Percentiles rank a stretch among this genome's conserved stretches.
phyloP scores from a whole-genome alignment of 2,888 invertebrate genomes.

The Lysandra bellargus region DNA sequence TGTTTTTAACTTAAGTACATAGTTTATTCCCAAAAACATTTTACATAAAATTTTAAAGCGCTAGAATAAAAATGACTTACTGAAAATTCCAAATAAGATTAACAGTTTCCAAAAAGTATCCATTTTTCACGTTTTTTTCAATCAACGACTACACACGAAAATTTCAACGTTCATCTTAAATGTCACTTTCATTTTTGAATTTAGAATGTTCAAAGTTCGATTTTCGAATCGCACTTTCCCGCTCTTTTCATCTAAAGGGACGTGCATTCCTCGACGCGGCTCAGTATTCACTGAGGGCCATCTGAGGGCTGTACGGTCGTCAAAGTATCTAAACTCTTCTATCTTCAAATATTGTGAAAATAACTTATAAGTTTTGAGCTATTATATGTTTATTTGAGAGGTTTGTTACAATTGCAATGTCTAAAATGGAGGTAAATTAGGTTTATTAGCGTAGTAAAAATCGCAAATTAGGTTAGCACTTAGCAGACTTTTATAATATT shows the following conservation, averaged over 20 bases:
- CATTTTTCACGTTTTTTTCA: conserved; percentile 34
- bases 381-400: too few species aligned
- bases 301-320: conserved; percentile 40
- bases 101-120: conserved; percentile 36
- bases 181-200: conserved; percentile 35
- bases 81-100: conserved; percentile 20
- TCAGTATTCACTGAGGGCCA: conserved; percentile 44
- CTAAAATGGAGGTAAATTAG: too few species aligned
- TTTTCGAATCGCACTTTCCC: conserved; percentile 47
- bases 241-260: conserved; percentile 43
- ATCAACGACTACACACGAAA: not conserved
- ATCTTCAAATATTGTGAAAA: not conserved
- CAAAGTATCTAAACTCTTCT: not conserved
- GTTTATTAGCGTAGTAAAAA: too few species aligned
- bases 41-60: too few species aligned
- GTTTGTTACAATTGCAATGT: too few species aligned
- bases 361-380: too few species aligned
- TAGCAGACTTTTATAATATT: too few species aligned
- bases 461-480: too few species aligned
- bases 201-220: conserved; percentile 29
- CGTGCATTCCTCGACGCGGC: conserved; percentile 44
- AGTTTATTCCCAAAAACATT: too few species aligned
- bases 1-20: too few species aligned
- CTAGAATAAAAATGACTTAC: conserved; percentile 3
- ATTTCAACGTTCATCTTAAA: not conserved